Evolutionary conservation across 2,888 invertebrate genomes (phyloP).

Genomic region (Oscheius sp.): DNA sequence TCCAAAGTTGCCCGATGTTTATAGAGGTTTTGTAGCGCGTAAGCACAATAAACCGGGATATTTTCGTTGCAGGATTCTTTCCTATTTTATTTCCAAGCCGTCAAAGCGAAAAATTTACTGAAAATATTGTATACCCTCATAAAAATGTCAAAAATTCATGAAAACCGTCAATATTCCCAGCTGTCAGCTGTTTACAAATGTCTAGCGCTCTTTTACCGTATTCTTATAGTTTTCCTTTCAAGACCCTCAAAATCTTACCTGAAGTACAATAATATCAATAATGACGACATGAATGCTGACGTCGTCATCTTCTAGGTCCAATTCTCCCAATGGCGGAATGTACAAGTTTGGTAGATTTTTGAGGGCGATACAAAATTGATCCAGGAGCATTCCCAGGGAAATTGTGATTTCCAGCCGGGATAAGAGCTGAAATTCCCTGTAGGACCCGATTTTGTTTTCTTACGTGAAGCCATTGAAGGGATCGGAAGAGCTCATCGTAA

Average conservation of each 20-base stretch:
- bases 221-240: no score
- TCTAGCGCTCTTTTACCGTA: no score
- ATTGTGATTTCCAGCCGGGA: conserved; percentile 76
- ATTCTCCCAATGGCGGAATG: conserved; percentile 56
- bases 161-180: no score
- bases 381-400: conserved; percentile 74
- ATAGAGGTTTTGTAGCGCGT: no score
- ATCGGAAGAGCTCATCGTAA: conserved; percentile 75
- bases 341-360: conserved; percentile 45
- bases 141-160: no score
- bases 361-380: conserved; percentile 71
- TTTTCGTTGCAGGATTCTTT: no score
- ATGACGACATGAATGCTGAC: conserved; percentile 86
- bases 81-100: no score
- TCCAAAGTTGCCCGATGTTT: no score
- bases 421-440: conserved; percentile 73
- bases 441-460: conserved; percentile 29
- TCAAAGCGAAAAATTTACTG: no score
- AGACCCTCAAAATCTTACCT: conserved; percentile 77
- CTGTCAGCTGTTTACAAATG: no score
- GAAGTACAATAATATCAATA: conserved; percentile 93
- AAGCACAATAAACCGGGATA: no score
- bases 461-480: conserved; percentile 76
- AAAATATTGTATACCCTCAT: no score
- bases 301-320: conserved; percentile 65